Evolutionary conservation across 2,888 invertebrate genomes (phyloP).

Genomic region (Caenorhabditis sp.): DNA sequence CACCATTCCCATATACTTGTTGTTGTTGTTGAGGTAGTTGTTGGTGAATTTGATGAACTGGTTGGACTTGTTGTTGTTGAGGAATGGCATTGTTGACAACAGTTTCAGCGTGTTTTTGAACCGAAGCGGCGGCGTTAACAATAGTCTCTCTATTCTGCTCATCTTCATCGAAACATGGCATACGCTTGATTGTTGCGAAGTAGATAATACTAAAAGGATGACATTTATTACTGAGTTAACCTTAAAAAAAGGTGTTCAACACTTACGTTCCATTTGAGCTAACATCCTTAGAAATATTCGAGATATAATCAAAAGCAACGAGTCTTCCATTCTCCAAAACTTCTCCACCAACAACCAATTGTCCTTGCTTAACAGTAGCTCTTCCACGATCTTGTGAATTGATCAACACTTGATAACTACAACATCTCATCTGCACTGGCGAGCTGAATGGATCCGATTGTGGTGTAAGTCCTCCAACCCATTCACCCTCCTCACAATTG

Average conservation of each 20-base stretch:
- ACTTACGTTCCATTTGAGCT: slow-evolving; percentile 51
- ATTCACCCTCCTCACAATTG: slow-evolving; percentile 52
- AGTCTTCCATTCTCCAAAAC: slow-evolving; percentile 43
- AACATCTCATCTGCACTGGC: slow-evolving; percentile 48
- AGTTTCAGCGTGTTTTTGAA: slow-evolving; percentile 12
- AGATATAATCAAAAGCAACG: slow-evolving; percentile 59
- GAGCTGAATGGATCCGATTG: slow-evolving; percentile 40
- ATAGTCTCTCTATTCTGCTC: slow-evolving; percentile 18
- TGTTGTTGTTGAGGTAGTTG: slow-evolving; percentile 10
- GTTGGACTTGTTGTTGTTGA: slow-evolving; percentile 8
- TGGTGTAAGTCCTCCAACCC: slow-evolving; percentile 59
- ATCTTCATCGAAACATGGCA: slow-evolving; percentile 52
- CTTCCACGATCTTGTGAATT: slow-evolving; percentile 56
- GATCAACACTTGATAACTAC: slow-evolving; percentile 51
- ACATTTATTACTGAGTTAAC: too few species aligned
- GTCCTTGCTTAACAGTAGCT: slow-evolving; percentile 50
- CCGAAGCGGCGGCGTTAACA: slow-evolving; percentile 28
- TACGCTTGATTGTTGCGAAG: slow-evolving; percentile 49
- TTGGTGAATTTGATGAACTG: slow-evolving; percentile 12
- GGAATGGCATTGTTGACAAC: background rate
- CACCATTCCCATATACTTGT: slow-evolving; percentile 7
- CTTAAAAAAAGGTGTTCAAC: too few species aligned
- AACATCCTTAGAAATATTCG: slow-evolving; percentile 48
- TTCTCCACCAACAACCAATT: slow-evolving; percentile 59
- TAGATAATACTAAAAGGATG: slow-evolving; percentile 51